Evolutionary conservation across 1,140 invertebrate species (phyloP), one percentile per base, ranked within the genome.

Genomic region (Scaptomyza montana): DNA sequence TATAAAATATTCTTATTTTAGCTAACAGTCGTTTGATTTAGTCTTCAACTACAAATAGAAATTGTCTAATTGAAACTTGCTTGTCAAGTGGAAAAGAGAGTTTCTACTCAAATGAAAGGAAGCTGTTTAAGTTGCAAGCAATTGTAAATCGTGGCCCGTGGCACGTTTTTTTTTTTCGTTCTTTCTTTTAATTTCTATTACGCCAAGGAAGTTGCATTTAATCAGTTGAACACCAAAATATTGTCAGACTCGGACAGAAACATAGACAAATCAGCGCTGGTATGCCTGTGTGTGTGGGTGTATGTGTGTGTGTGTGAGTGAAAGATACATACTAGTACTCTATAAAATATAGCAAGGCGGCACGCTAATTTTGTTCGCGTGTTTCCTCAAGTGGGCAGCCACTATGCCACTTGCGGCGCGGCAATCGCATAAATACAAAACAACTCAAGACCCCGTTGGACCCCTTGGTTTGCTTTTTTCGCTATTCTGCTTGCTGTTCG

Each of bases 291-390:
- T 36, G 33, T 36, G 33, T 36, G 33, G 8, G 33, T 30, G 30
- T 5, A 74, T 80, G 65, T 69, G 54, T 25, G 21, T 25, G 21
- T 25, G 21, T 25, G 21, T 25, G 21, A 3, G 21, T 2, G 21
- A 25, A 25, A 72, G 78, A 81, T 86, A 81, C 78, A 72, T 4
- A 25, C 21, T 25, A 12, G 9, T n/a, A n/a, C 12, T n/a, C 39
- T 43, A 43, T 75, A 72, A 66, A 78, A 76, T 76, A 87, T 81
- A 50, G 64, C 77, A 78, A 81, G 78, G 82, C 82, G 84, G 84
- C 84, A 89, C 84, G 84, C 82, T 87, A 87, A 87, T 87, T 87
- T 89, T 66, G 84, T 74, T 87, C 84, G 84, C 84, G 84, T 87
- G 84, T 87, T 87, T 89, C 84, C 84, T 89, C 79, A 87, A 89